A percentile compares a stretch with the other conserved stretches of the same genome.
These are phyloP conservation scores for Harpagifer antarcticus DNA, from an alignment of 2,797 vertebrate genomes.

Conservation along the genomic window DNA sequence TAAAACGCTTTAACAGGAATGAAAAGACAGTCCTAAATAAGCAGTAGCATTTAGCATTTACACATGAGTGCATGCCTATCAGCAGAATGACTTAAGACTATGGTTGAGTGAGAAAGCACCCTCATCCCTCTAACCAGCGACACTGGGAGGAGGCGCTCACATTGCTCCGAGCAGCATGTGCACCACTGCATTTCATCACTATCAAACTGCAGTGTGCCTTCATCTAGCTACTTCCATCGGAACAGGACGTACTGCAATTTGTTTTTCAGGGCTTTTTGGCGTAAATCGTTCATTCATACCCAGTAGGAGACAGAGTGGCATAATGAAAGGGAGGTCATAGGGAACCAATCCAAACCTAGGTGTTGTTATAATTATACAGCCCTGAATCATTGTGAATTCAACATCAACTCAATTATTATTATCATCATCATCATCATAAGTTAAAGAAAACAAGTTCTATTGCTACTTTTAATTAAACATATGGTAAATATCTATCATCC, in stretches of 20 bases:
- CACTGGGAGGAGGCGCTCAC: neutral
- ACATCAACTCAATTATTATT: too few relatives aligned
- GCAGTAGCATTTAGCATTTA: conserved; percentile 11
- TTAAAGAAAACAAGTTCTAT: too few relatives aligned
- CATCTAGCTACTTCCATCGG: too few relatives aligned
- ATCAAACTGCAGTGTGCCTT: neutral
- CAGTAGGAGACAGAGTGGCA: too few relatives aligned
- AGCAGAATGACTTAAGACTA: conserved; percentile 29
- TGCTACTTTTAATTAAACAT: neutral
- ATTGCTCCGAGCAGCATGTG: conserved; percentile 5
- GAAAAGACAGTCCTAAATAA: neutral
- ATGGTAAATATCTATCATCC: neutral
- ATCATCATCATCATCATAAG: too few relatives aligned
- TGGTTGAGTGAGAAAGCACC: conserved; percentile 20
- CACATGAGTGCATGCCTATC: conserved; percentile 8
- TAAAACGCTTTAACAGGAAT: neutral
- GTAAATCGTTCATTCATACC: too few relatives aligned
- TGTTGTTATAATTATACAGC: too few relatives aligned
- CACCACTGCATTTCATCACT: conserved; percentile 4
- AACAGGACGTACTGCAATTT: too few relatives aligned
- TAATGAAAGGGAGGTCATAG: too few relatives aligned
- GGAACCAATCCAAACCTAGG: too few relatives aligned
- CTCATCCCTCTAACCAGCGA: conserved; percentile 12
- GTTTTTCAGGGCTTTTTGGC: too few relatives aligned
- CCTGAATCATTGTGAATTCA: too few relatives aligned